Evolutionary conservation across 2,888 invertebrate genomes (phyloP), one percentile per base, ranked within the genome.

Genomic region (Rhyacophila evoluta): DNA sequence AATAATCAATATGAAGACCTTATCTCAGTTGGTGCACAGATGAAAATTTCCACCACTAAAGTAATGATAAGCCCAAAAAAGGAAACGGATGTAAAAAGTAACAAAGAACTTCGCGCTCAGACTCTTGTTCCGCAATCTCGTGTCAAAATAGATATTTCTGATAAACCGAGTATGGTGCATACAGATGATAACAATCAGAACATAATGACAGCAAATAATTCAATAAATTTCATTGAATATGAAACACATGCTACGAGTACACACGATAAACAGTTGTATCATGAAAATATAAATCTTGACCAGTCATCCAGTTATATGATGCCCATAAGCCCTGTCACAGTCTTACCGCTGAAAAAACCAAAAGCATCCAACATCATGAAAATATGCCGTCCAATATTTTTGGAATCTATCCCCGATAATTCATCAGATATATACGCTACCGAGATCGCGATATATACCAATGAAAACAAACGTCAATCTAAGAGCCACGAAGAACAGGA

Each of bases 21-120:
- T 4, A 85, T 87, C 11, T 87, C 89, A 4, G 89, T 89, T 8
- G 88, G 89, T 11, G 89, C 89, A 15, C 88, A 89, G 85, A 89
- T 89, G 81, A 89, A 89, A 84, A 86, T 85, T 85, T 88, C 89
- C 1, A 88, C 88, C 80, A 89, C 89, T 12, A 88, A 85, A 83
- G 88, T 89, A 83, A 83, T 88, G 3, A 88, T 89, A 82, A 89
- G 89, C 1, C 89, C 89, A 3, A 89, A 89, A 84, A 89, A 89
- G 84, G 89, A 89, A 86, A 88, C 89, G 0, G 88, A 87, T 83
- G 89, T 89, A 5, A 84, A 89, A 71, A 88, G 86, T 25, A 87
- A 88, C 71, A 87, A 89, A 83, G 89, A 89, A 1, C 88, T 85
- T 0, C 84, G 88, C 84, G 89, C 89, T 12, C 85, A 88, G 80